Evolutionary conservation across 2,888 invertebrate genomes (phyloP), one percentile per base, ranked within the genome.

Genomic region (Dorcus parallelipipedus): DNA sequence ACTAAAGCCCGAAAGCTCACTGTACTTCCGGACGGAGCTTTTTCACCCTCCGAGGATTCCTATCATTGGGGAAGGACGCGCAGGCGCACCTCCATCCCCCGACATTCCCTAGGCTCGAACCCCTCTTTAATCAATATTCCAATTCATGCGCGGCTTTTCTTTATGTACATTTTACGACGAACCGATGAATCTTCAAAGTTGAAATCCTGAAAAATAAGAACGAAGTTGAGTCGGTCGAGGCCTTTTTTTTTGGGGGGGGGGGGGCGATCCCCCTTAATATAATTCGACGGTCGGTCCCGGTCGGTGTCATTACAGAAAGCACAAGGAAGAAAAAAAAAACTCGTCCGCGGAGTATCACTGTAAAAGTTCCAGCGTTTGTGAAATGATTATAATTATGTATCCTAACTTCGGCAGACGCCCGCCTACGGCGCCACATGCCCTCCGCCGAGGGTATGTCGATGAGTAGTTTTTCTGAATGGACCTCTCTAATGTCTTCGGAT

Each of bases 311-410:
- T 33, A 7, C 0, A 33, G 6, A 7, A 40, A 14, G 14, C 14
- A 1, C 14, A 14, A 14, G 14, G 14, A 14, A 14, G 14, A 14
- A 14, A 14, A 14, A 14, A 14, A 14, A 14, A 14, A 14, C 14
- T 14, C 14, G 14, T 14, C 14, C 14, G 14, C 14, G 14, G 23
- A 66, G 68, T 71, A 73, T 71, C 72, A 71, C 67, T 70, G 70
- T 62, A 58, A 57, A 63, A 45, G 58, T 60, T 65, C 66, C 65
- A 67, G 65, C 62, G 67, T 67, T 67, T 61, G 64, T 59, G 67
- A 73, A 76, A 76, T 76, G 72, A 76, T 75, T 71, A 71, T 76
- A 76, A 76, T 76, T 76, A 75, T 65, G 69, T 65, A 63, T 65
- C 62, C 66, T 65, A 70, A 70, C 72, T 70, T 71, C 69, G 71